Base-by-base conservation (phyloP, 2,113 vertebrate species). In the Pandion haliaetus region DNA sequence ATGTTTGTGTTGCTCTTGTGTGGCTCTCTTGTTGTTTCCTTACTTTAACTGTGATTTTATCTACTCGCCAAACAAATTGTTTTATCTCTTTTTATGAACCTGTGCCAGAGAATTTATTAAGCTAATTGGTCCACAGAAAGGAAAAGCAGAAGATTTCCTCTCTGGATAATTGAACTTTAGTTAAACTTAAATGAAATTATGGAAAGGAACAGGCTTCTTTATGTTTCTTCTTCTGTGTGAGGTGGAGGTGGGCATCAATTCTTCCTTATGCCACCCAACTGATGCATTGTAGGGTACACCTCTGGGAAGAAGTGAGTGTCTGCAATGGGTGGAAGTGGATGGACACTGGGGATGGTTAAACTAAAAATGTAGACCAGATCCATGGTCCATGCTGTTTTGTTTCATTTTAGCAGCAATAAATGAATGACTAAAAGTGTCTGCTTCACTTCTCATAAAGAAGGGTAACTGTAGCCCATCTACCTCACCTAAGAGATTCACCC, bases 51-150 rank as follows among this genome's bases (percentile, higher is more conserved):
- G 34, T 49, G 73, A 80, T 91, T 94, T 96, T 80, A 70, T 88
- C 93, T 67, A 8, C 59, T 90, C 62, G 26, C 84, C 36, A 80
- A 95, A 81, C 14, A 86, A 95, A 85, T 62, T 65, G 40, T 47
- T 95, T 86, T 59, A 70, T 82, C 47, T 83, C 3, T 66, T 90
- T 82, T 92, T 73, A 91, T 44, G 42, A 91, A 62, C n/a, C n/a
- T 67, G 14, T 52, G 38, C 32, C 25, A 58, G 63, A 77, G 24
- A 73, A 86, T 55, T 52, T 97, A 89, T 94, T 87, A 88, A 58
- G 86, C 47, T 93, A 90, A 92, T 96, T 93, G 74, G 54, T 73
- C 42, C 7, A 59, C 67, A 88, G 84, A 47, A 95, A 82, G 31
- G 32, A 92, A 88, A 29, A 91, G 45, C 32, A 26, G 52, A 52